Evolutionary conservation across 1,140 invertebrate species (phyloP).

Genomic region (Plectrocnemia conspersa): DNA sequence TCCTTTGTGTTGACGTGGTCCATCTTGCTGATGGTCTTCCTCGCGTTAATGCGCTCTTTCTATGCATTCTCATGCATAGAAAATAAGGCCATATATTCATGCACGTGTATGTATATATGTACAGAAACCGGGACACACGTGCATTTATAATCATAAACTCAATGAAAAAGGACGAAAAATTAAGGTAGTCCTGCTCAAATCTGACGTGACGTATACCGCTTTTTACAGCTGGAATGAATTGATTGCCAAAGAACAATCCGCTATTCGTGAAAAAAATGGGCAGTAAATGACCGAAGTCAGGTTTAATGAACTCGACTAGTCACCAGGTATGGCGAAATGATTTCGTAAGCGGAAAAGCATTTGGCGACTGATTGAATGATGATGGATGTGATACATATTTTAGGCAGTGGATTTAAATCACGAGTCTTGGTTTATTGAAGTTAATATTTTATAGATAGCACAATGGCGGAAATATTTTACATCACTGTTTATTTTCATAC

Average conservation of each 20-base stretch:
- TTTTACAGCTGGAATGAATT: too few relatives aligned
- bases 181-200: neutral
- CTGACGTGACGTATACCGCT: too few relatives aligned
- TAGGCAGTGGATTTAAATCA: too few relatives aligned
- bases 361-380: constrained; percentile 9
- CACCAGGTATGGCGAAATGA: constrained; percentile 17
- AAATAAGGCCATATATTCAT: neutral
- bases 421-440: too few relatives aligned
- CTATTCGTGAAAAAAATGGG: constrained; percentile 2
- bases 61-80: too few relatives aligned
- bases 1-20: too few relatives aligned
- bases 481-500: too few relatives aligned
- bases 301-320: constrained; percentile 22
- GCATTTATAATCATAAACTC: neutral
- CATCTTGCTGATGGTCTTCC: too few relatives aligned
- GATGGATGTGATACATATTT: too few relatives aligned
- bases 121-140: neutral
- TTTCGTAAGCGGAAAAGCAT: constrained; percentile 20
- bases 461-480: too few relatives aligned
- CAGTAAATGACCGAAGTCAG: constrained; percentile 15
- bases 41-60: too few relatives aligned
- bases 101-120: constrained; percentile 8
- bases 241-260: constrained; percentile 13
- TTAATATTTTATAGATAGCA: too few relatives aligned
- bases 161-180: neutral